Evolutionary conservation across 2,888 invertebrate species (phyloP).

Genomic region (Mesorhabditis sp.): DNA sequence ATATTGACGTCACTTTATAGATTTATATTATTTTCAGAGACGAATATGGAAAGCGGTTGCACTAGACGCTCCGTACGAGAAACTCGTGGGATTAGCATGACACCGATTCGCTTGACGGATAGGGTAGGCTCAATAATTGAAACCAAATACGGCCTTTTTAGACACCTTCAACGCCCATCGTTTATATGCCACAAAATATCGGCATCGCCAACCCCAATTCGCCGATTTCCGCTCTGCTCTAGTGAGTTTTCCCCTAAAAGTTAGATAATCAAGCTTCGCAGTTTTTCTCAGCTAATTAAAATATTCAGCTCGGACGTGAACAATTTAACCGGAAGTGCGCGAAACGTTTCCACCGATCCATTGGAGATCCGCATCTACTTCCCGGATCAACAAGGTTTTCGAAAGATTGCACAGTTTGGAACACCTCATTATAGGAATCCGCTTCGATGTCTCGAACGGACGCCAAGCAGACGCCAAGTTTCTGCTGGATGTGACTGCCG

Average conservation of each 20-base stretch:
- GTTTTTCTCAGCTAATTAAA: too few species aligned
- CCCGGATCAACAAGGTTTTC: not conserved
- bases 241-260: not conserved
- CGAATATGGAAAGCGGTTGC: too few species aligned
- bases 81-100: too few species aligned
- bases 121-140: too few species aligned
- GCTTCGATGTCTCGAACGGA: slow-evolving; percentile 8
- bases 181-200: too few species aligned
- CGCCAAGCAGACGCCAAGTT: slow-evolving; percentile 14
- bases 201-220: not conserved
- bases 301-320: not conserved
- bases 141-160: too few species aligned
- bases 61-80: too few species aligned
- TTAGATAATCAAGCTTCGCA: too few species aligned
- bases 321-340: not conserved
- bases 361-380: not conserved
- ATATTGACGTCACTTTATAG: too few species aligned
- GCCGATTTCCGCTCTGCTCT: not conserved
- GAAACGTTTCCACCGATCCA: not conserved
- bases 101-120: too few species aligned
- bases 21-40: too few species aligned
- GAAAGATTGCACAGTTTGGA: not conserved
- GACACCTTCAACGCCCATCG: too few species aligned
- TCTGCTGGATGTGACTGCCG: slow-evolving; percentile 8
- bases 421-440: not conserved